Conservation (phyloP, 2,797 vertebrate species). For the Coilia nasus region DNA sequence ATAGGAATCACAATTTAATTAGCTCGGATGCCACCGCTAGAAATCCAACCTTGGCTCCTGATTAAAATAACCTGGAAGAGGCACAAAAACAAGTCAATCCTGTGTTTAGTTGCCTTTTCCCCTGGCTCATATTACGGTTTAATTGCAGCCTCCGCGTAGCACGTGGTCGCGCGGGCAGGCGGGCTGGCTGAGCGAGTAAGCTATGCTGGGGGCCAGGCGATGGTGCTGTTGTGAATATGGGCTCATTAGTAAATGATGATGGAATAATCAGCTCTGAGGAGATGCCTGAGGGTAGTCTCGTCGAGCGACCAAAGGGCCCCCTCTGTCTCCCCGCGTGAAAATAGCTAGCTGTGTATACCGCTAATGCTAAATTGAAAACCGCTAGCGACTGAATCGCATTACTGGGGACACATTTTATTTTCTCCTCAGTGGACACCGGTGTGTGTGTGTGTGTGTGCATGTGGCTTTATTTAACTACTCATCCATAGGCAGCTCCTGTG, state of each 20-base stretch:
- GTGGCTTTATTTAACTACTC: not conserved
- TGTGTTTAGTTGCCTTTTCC: constrained; percentile 13
- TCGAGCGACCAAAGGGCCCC: not conserved
- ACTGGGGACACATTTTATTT: not conserved
- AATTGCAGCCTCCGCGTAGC: not conserved
- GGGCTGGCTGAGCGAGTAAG: too few relatives aligned
- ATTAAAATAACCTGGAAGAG: constrained; percentile 24
- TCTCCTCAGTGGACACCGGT: not conserved
- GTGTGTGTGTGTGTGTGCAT: not conserved
- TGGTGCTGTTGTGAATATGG: constrained; percentile 39
- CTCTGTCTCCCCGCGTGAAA: not conserved
- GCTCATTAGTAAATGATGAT: constrained; percentile 44
- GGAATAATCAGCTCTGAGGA: constrained; percentile 21
- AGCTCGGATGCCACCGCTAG: constrained; percentile 10
- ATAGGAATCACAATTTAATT: constrained; percentile 27
- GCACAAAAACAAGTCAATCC: constrained; percentile 22
- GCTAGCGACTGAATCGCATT: constrained; percentile 11
- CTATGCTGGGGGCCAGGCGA: constrained; percentile 21
- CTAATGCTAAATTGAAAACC: constrained; percentile 21
- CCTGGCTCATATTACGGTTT: constrained; percentile 11
- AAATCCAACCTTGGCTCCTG: constrained; percentile 20
- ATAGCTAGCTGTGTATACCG: not conserved
- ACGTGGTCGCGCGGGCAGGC: not conserved
- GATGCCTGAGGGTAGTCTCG: not conserved
- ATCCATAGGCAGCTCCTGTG: not conserved